Percentiles rank a stretch among this genome's conserved stretches.
Evolutionary conservation across 2,113 vertebrate genomes (phyloP).

Genomic region (Regulus satrapa): DNA sequence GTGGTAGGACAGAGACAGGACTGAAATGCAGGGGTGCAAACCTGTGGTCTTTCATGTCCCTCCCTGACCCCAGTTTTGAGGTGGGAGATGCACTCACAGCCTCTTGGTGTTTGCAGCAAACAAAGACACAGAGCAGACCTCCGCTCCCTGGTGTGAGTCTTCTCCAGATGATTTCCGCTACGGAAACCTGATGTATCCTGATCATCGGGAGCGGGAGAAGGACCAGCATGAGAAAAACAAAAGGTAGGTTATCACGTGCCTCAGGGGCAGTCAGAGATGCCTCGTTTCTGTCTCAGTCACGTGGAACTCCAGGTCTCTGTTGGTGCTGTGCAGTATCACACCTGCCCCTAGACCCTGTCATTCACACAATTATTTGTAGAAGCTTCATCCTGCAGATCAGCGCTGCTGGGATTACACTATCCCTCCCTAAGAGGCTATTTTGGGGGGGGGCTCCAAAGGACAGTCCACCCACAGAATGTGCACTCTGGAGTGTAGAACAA

Average conservation of each 20-base stretch:
- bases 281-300: background rate
- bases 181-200: conserved; percentile 77
- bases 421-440: accelerated
- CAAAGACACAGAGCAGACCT: conserved; percentile 80
- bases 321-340: background rate
- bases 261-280: accelerated
- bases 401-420: background rate
- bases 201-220: conserved; percentile 89
- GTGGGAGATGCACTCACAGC: background rate
- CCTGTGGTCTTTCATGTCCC: background rate
- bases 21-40: accelerated
- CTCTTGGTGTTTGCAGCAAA: conserved; percentile 63
- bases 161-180: conserved; percentile 91
- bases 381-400: background rate
- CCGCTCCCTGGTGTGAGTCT: conserved; percentile 86
- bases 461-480: background rate
- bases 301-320: background rate
- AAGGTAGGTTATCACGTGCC: conserved; percentile 66
- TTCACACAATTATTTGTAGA: background rate
- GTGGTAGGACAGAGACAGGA: background rate
- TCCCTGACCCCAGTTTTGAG: background rate
- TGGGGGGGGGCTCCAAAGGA: background rate
- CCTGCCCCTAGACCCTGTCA: background rate
- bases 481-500: background rate
- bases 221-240: conserved; percentile 98